Evolutionary conservation across 2,113 vertebrate genomes (phyloP).

Genomic region (Cyprinodon variegatus): DNA sequence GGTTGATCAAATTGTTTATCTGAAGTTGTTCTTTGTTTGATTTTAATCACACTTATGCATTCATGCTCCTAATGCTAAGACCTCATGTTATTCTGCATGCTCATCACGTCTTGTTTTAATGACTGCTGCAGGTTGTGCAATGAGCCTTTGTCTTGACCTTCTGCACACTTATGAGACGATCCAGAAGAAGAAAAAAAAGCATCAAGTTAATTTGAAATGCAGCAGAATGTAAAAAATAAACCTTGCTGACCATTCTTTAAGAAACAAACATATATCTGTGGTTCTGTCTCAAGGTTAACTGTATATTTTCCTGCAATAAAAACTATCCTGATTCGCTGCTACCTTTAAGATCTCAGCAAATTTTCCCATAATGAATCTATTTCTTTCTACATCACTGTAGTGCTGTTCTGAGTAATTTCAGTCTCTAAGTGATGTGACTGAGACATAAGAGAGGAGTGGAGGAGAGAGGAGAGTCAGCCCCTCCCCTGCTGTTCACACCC

Average conservation of each 20-base stretch:
- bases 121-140: conserved; percentile 43
- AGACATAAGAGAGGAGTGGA: not conserved
- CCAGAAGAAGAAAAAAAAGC: conserved; percentile 15
- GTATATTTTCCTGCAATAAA: not conserved
- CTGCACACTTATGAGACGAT: conserved; percentile 28
- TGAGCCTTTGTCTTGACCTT: conserved; percentile 42
- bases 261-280: not conserved
- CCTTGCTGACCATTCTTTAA: not conserved
- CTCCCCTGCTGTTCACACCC: conserved; percentile 35
- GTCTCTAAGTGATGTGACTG: not conserved
- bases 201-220: not conserved
- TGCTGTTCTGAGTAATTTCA: not conserved
- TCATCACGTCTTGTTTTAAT: conserved; percentile 43
- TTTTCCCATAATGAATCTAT: not conserved
- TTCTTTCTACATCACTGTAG: not conserved
- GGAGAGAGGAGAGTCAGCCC: conserved; percentile 35
- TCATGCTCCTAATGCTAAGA: conserved; percentile 26
- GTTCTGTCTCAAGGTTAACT: not conserved
- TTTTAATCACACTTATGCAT: not conserved
- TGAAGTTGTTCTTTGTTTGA: not conserved
- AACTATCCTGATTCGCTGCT: not conserved
- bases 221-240: not conserved
- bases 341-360: not conserved
- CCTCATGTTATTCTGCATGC: conserved; percentile 28
- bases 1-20: not conserved